Evolutionary conservation across 2,888 invertebrate genomes (phyloP).

Genomic region (Drosophila greeni): DNA sequence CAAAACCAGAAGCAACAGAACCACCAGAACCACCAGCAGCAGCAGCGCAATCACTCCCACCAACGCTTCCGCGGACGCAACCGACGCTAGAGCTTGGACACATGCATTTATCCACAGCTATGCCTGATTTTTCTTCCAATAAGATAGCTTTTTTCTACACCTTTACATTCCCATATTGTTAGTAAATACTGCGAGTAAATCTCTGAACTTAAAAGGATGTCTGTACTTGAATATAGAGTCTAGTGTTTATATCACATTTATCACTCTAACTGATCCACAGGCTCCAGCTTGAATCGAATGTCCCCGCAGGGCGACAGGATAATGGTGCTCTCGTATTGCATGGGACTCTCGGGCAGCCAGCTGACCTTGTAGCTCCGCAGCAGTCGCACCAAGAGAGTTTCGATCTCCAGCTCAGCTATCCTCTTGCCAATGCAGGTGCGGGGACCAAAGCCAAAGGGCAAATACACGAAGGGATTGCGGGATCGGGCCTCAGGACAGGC

Average conservation of each 20-base stretch:
- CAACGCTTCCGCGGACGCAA: slow-evolving; percentile 68
- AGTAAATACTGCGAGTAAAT: slow-evolving; percentile 51
- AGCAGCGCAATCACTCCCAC: slow-evolving; percentile 46
- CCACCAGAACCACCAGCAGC: slow-evolving; percentile 35
- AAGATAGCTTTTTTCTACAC: slow-evolving; percentile 23
- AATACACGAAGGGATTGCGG: slow-evolving; percentile 73
- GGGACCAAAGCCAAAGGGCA: slow-evolving; percentile 86
- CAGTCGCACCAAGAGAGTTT: slow-evolving; percentile 79
- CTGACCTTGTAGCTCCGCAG: slow-evolving; percentile 74
- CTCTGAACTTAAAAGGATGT: slow-evolving; percentile 31
- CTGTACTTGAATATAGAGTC: slow-evolving; percentile 12
- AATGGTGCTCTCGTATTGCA: slow-evolving; percentile 70
- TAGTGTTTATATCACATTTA: not conserved
- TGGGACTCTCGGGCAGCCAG: slow-evolving; percentile 62
- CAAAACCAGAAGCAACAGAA: slow-evolving; percentile 11
- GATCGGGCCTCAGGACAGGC: slow-evolving; percentile 62
- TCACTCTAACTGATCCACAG: slow-evolving; percentile 43
- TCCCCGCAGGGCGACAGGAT: slow-evolving; percentile 76
- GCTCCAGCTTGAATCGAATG: slow-evolving; percentile 75
- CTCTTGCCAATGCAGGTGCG: slow-evolving; percentile 86
- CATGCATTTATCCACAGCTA: not conserved
- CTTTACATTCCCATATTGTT: slow-evolving; percentile 45
- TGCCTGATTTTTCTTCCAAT: slow-evolving; percentile 15
- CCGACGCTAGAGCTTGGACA: slow-evolving; percentile 55
- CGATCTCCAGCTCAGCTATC: slow-evolving; percentile 87